Evolutionary conservation across 2,113 vertebrate genomes (phyloP), one percentile per base, ranked within the genome.

Genomic region (chimpanzee (Pan troglodytes)): DNA sequence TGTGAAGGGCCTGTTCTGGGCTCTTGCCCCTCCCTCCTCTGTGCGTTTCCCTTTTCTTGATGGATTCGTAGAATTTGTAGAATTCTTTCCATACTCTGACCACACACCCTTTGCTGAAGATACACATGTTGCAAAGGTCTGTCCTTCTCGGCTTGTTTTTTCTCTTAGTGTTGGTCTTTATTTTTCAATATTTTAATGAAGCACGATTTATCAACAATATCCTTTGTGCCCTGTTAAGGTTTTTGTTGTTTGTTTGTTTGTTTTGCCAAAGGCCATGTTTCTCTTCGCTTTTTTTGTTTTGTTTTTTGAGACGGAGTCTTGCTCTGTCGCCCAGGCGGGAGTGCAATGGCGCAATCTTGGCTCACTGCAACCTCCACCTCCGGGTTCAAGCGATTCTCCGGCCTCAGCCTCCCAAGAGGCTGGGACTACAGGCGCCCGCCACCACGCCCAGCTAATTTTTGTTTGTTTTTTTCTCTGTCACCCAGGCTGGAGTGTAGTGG

Each of bases 91-190:
- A 6, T 6, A 4, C 25, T 40, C 79, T 18, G 16, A 18, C 35
- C 27, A 4, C 52, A 1, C 2, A 1, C 2, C 45, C 38, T 35
- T 30, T 5, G 16, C 43, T 6, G 43, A 67, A 67, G 18, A 17
- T 32, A 4, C 14, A 0, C 11, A 2, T 5, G 20, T 11, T 3
- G 8, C 17, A 30, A 1, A 17, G 0, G 4, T 40, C 18, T 50
- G 20, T 12, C 67, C 18, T 30, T 2, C 48, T 35, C 0, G 27
- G 18, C 22, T 2, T 8, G 4, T 3, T 70, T 20, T n/a, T 30
- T n/a, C 61, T 64, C 67, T 68, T 16, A 68, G 32, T 68, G 32
- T 35, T 35, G 67, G 67, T 68, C 25, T 27, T n/a, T 1, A 20
- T 38, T 55, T 64, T 64, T 64, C 61, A 14, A 64, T 17, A 2